phyloP scores from a whole-genome alignment of 92 coral and sea anemone genomes.

The Scolanthus callimorphus region DNA sequence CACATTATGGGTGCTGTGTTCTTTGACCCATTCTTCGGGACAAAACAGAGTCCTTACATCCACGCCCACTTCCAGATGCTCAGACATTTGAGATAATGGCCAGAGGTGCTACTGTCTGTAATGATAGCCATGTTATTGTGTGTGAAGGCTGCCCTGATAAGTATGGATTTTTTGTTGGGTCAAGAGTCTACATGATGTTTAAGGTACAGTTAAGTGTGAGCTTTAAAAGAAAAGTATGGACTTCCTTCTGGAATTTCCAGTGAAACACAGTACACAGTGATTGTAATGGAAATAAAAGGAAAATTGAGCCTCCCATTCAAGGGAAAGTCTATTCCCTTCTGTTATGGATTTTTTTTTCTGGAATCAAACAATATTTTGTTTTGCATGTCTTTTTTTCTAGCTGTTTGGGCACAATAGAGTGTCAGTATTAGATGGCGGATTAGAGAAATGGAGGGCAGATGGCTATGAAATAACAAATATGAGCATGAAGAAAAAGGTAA shows the following conservation, averaged over 20 bases:
- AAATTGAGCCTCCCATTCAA: not conserved
- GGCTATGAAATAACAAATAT: conserved; percentile 65
- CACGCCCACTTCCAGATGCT: conserved; percentile 59
- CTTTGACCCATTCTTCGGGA: conserved; percentile 59
- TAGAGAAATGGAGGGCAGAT: conserved; percentile 72
- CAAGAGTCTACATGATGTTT: conserved; percentile 78
- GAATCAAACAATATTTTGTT: too few species aligned
- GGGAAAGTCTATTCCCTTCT: not conserved
- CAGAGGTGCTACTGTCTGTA: conserved; percentile 68
- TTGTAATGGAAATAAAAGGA: too few species aligned
- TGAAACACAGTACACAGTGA: not conserved
- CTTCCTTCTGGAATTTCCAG: not conserved
- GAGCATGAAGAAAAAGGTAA: conserved; percentile 55
- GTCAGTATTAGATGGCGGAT: conserved; percentile 78
- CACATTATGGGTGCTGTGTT: conserved; percentile 53
- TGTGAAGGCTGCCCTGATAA: conserved; percentile 60
- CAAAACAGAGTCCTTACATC: conserved; percentile 31
- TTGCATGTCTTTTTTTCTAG: too few species aligned
- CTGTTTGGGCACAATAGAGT: conserved; percentile 75
- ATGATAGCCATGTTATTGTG: conserved; percentile 48
- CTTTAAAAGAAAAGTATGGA: not conserved
- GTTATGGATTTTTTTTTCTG: too few species aligned
- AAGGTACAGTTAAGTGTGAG: conserved; percentile 26
- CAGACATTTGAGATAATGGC: conserved; percentile 53
- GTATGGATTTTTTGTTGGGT: conserved; percentile 62